Conservation (phyloP, 1,140 invertebrate genomes). For the Monomorium pharaonis region DNA sequence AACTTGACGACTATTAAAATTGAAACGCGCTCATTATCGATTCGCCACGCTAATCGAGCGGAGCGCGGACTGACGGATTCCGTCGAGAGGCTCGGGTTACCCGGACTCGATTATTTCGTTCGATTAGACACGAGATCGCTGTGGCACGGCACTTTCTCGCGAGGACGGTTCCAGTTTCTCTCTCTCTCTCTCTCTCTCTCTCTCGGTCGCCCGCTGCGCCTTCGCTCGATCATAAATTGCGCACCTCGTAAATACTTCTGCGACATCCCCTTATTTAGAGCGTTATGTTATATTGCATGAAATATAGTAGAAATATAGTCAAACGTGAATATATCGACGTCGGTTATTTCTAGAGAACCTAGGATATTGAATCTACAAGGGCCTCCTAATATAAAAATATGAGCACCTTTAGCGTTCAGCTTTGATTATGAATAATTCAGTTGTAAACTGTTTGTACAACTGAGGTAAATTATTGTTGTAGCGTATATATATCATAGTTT, state of each 20-base stretch:
- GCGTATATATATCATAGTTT: neutral
- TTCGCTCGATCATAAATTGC: neutral
- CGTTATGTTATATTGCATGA: neutral
- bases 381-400: neutral
- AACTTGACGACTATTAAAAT: constrained; percentile 55
- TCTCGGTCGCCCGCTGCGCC: neutral
- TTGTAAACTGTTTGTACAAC: neutral
- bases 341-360: neutral
- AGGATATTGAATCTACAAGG: neutral
- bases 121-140: constrained; percentile 45
- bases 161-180: neutral
- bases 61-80: constrained; percentile 19
- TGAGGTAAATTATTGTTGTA: neutral
- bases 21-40: constrained; percentile 55
- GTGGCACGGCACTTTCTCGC: constrained; percentile 29
- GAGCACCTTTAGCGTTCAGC: neutral
- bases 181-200: no score
- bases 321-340: neutral
- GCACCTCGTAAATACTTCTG: constrained; percentile 13
- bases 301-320: neutral
- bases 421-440: neutral
- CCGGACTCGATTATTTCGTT: constrained; percentile 40
- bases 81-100: constrained; percentile 30
- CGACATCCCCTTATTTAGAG: neutral
- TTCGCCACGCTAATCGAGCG: constrained; percentile 42